Percentiles rank a stretch among this genome's conserved stretches.
Evolutionary conservation across 2,797 vertebrate genomes (phyloP).

Genomic region (Xenopus petersii): DNA sequence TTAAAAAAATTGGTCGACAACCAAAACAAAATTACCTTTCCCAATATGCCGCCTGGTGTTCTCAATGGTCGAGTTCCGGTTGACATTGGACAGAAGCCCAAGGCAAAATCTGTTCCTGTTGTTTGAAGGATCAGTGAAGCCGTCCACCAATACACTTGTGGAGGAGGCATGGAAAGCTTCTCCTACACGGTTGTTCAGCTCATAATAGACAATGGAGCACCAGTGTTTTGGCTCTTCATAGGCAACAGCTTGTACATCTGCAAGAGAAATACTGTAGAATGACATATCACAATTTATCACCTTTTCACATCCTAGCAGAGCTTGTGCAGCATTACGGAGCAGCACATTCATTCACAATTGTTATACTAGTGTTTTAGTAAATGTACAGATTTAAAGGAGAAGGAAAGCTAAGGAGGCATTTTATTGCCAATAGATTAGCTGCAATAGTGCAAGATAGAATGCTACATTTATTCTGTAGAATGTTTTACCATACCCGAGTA

Average conservation of each 20-base stretch:
- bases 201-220: slow-evolving; percentile 98
- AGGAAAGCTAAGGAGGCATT: too few species aligned
- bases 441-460: too few species aligned
- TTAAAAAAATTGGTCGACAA: too few species aligned
- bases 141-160: slow-evolving; percentile 93
- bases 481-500: too few species aligned
- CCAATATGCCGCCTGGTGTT: slow-evolving; percentile 96
- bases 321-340: too few species aligned
- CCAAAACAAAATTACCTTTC: slow-evolving; percentile 74
- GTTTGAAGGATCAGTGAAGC: slow-evolving; percentile 98
- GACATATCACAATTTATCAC: slow-evolving; percentile 11
- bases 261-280: slow-evolving; percentile 53
- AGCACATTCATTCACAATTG: too few species aligned
- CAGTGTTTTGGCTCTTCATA: slow-evolving; percentile 97
- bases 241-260: slow-evolving; percentile 94
- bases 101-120: slow-evolving; percentile 98
- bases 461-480: too few species aligned
- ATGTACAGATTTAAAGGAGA: too few species aligned
- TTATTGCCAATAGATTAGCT: too few species aligned
- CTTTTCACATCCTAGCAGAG: not conserved
- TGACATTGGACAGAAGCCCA: slow-evolving; percentile 95
- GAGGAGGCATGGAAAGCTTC: slow-evolving; percentile 96
- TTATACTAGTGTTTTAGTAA: too few species aligned
- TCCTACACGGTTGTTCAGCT: slow-evolving; percentile 95
- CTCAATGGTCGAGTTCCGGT: slow-evolving; percentile 98